Evolutionary conservation across 2,888 invertebrate species (phyloP).

Genomic region (Dryadula phaetusa): DNA sequence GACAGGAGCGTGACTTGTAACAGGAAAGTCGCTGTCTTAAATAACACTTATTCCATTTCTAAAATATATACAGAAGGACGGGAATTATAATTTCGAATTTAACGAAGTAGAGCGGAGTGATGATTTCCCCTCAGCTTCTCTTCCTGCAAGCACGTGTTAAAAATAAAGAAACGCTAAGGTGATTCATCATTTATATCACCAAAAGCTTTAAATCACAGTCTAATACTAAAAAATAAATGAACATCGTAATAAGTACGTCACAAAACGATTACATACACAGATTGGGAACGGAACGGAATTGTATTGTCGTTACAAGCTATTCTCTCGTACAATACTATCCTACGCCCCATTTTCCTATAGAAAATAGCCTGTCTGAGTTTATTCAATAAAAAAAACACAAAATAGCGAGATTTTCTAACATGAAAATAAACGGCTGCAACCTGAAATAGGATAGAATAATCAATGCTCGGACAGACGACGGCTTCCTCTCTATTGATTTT

Average conservation of each 20-base stretch:
- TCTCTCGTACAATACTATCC: conserved; percentile 5
- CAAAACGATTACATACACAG: background rate
- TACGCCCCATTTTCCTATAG: conserved; percentile 11
- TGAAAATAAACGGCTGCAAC: conserved; percentile 16
- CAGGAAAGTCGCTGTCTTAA: too few species aligned
- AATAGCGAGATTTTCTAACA: conserved; percentile 8
- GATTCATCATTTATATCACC: too few species aligned
- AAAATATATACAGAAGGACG: too few species aligned
- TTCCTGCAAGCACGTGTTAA: too few species aligned
- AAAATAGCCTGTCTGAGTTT: background rate
- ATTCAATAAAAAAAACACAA: background rate
- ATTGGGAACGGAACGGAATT: background rate
- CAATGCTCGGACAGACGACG: conserved; percentile 4
- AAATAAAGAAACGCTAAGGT: too few species aligned
- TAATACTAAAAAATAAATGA: too few species aligned
- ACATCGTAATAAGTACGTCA: background rate
- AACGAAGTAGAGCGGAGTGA: too few species aligned
- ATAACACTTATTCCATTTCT: too few species aligned
- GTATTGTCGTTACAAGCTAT: background rate
- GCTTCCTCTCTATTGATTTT: conserved; percentile 24
- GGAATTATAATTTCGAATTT: too few species aligned
- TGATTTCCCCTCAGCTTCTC: too few species aligned
- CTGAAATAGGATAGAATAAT: conserved; percentile 19
- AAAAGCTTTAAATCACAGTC: too few species aligned
- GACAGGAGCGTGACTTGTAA: too few species aligned